Evolutionary conservation across 2,888 invertebrate genomes (phyloP).

Genomic region (Drosophila rubida): DNA sequence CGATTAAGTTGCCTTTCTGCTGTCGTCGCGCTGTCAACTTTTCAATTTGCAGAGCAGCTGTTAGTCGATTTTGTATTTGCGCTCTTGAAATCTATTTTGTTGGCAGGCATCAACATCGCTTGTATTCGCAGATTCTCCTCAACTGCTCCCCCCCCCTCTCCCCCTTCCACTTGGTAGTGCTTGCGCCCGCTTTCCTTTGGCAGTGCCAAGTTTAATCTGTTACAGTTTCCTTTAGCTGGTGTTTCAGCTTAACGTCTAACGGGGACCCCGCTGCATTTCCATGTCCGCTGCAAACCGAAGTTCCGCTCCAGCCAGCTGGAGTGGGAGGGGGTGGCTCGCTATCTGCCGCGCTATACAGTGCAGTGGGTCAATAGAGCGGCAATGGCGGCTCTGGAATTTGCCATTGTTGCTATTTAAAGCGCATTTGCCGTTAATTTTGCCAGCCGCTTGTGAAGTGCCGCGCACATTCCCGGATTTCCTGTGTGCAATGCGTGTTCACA

Average conservation of each 20-base stretch:
- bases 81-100: slow-evolving; percentile 23
- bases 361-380: slow-evolving; percentile 77
- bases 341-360: slow-evolving; percentile 40
- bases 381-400: slow-evolving; percentile 56
- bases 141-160: neutral
- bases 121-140: slow-evolving; percentile 42
- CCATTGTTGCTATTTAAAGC: slow-evolving; percentile 79
- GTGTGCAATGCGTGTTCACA: slow-evolving; percentile 12
- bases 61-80: slow-evolving; percentile 3
- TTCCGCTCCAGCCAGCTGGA: slow-evolving; percentile 37
- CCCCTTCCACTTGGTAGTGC: slow-evolving; percentile 14
- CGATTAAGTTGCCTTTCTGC: neutral
- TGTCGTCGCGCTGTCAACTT: neutral
- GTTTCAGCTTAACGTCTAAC: slow-evolving; percentile 49
- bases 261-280: slow-evolving; percentile 46
- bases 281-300: slow-evolving; percentile 55
- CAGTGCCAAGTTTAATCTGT: slow-evolving; percentile 79
- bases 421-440: slow-evolving; percentile 79
- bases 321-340: slow-evolving; percentile 17
- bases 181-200: slow-evolving; percentile 51
- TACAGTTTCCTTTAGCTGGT: slow-evolving; percentile 71
- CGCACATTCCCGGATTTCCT: slow-evolving; percentile 75
- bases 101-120: slow-evolving; percentile 58
- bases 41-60: slow-evolving; percentile 29
- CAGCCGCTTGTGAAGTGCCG: slow-evolving; percentile 72